phyloP scores from a whole-genome alignment of 2,888 invertebrate genomes.

The Sminthurinus aureus region DNA sequence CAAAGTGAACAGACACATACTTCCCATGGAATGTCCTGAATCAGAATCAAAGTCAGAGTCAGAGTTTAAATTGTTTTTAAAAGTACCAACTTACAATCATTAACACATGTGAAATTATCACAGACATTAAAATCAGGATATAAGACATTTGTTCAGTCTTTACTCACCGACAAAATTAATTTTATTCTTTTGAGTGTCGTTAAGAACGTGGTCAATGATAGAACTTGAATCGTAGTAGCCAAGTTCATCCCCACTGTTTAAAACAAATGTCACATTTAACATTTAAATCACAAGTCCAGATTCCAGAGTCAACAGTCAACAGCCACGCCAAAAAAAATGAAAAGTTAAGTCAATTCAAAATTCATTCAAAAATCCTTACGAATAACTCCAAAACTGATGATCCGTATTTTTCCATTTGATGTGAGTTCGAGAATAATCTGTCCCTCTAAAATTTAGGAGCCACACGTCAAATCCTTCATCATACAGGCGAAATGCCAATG shows the following conservation, averaged over 20 bases:
- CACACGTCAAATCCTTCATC: slow-evolving; percentile 35
- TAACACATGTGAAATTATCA: too few species aligned
- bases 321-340: not conserved
- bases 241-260: slow-evolving; percentile 58
- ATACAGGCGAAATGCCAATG: slow-evolving; percentile 6
- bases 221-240: slow-evolving; percentile 68
- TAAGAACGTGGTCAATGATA: slow-evolving; percentile 66
- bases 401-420: not conserved
- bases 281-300: too few species aligned
- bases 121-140: too few species aligned
- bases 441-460: slow-evolving; percentile 30
- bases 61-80: too few species aligned
- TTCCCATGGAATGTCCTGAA: slow-evolving; percentile 68
- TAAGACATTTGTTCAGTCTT: too few species aligned
- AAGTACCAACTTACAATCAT: too few species aligned
- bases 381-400: slow-evolving; percentile 11
- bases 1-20: slow-evolving; percentile 64
- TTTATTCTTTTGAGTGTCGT: slow-evolving; percentile 62
- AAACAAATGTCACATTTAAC: too few species aligned
- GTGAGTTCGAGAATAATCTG: slow-evolving; percentile 8
- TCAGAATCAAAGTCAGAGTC: too few species aligned
- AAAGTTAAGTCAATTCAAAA: not conserved
- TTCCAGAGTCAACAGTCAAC: too few species aligned
- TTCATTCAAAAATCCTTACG: slow-evolving; percentile 4
- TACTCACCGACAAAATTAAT: slow-evolving; percentile 65